phyloP scores from a whole-genome alignment of 2,113 vertebrate genomes.

The Muntiacus reevesi region DNA sequence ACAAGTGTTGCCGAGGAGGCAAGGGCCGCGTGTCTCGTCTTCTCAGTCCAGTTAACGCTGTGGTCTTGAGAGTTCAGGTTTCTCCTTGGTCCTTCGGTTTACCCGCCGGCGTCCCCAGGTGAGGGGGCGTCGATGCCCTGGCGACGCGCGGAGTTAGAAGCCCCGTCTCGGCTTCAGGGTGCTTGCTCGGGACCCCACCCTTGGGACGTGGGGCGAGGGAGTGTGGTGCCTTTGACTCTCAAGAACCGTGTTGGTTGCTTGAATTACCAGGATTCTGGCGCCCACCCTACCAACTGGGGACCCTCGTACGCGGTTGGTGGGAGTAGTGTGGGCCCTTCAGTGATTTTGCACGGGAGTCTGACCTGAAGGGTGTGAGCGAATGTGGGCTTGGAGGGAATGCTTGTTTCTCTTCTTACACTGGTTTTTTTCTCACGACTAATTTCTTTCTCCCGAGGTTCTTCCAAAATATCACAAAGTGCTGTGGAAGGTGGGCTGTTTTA shows the following conservation, averaged over 20 bases:
- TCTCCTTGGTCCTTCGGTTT: neutral
- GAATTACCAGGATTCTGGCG: no score
- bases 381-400: neutral
- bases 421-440: neutral
- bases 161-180: fast-evolving
- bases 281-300: neutral
- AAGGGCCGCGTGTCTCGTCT: no score
- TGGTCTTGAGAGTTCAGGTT: neutral
- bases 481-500: neutral
- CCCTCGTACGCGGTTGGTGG: neutral
- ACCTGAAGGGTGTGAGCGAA: no score
- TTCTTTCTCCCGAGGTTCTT: neutral
- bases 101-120: neutral
- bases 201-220: fast-evolving
- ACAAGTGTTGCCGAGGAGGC: fast-evolving
- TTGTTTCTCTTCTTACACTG: neutral
- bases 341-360: fast-evolving
- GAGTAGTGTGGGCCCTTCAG: fast-evolving
- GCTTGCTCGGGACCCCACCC: no score
- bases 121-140: neutral
- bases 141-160: fast-evolving
- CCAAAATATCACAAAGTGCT: neutral
- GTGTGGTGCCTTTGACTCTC: neutral
- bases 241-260: neutral
- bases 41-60: fast-evolving